Evolutionary conservation across 2,888 invertebrate genomes (phyloP), one percentile per base, ranked within the genome.

Genomic region (Zaprionus bogoriensis): DNA sequence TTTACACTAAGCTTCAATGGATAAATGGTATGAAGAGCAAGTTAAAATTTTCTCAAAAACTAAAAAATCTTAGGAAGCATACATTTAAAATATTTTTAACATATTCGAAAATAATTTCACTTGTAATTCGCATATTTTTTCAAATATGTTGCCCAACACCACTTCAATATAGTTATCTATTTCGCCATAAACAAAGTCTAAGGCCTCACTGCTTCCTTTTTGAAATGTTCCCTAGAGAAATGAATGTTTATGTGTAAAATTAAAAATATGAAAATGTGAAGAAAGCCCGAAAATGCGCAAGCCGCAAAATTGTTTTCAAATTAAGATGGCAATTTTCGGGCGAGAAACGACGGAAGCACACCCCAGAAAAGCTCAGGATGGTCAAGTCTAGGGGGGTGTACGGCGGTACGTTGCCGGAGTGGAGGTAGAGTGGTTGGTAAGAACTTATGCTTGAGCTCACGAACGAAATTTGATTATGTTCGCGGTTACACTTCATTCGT

Each of bases 301-400:
- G 67, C 58, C 62, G 41, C 58, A 36, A 73, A 80, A 87, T 74
- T 87, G 78, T 87, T 88, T 87, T 78, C 71, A 87, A 87, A 88
- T 88, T 87, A 88, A 80, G 72, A 74, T 67, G 69, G 64, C 73
- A 79, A 80, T 79, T 75, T 77, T 67, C 67, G 47, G 32, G 32
- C 32, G 5, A 14, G 17, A 17, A 6, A 14, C 3, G 12, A 17
- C 4, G 2, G 10, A n/a, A 32, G 39, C 22, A 32, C 42, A 38
- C 54, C 32, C 25, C 23, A 32, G 47, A 41, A 30, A 23, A 47
- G 20, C 27, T 3, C 23, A 28, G 25, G 22, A 51, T 57, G 66
- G 46, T 51, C 72, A 72, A 60, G 59, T 60, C 42, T 32, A 3
- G 23, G 36, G 4, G 14, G 27, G 6, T 27, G 22, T 6, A 30